Evolutionary conservation across 2,888 invertebrate genomes (phyloP).

Genomic region (Eupithecia exiguata): DNA sequence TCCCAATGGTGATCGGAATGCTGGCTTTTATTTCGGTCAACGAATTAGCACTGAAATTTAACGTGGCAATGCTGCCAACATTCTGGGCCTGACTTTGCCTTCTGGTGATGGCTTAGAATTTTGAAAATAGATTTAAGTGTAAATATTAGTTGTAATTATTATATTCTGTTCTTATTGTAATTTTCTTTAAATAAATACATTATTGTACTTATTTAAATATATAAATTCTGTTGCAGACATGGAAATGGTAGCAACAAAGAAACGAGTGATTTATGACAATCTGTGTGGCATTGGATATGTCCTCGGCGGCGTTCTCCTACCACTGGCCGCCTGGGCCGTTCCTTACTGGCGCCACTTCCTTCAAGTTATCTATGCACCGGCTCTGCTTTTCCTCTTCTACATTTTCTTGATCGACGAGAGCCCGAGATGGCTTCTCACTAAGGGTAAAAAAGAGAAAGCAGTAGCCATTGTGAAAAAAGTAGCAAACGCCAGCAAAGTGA

Average conservation of each 20-base stretch:
- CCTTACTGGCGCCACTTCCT: slow-evolving; percentile 88
- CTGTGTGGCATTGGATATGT: slow-evolving; percentile 58
- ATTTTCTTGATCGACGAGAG: slow-evolving; percentile 88
- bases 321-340: slow-evolving; percentile 66
- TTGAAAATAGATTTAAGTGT: no score
- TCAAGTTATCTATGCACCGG: slow-evolving; percentile 87
- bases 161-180: no score
- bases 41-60: no score
- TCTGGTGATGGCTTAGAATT: no score
- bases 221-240: slow-evolving; percentile 54
- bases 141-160: no score
- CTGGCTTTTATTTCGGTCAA: no score
- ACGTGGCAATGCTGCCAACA: no score
- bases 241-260: slow-evolving; percentile 67
- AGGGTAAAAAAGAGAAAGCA: slow-evolving; percentile 86
- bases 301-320: slow-evolving; percentile 55
- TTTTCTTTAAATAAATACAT: no score
- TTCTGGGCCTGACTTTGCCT: no score
- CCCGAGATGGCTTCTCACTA: slow-evolving; percentile 91
- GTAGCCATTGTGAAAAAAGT: slow-evolving; percentile 85
- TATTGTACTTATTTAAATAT: neutral
- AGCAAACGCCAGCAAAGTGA: slow-evolving; percentile 75
- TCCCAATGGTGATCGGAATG: no score
- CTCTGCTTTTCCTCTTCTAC: slow-evolving; percentile 86
- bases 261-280: slow-evolving; percentile 61